Evolutionary conservation across 1,140 invertebrate genomes (phyloP), one percentile per base, ranked within the genome.

Genomic region (Orius insidiosus): DNA sequence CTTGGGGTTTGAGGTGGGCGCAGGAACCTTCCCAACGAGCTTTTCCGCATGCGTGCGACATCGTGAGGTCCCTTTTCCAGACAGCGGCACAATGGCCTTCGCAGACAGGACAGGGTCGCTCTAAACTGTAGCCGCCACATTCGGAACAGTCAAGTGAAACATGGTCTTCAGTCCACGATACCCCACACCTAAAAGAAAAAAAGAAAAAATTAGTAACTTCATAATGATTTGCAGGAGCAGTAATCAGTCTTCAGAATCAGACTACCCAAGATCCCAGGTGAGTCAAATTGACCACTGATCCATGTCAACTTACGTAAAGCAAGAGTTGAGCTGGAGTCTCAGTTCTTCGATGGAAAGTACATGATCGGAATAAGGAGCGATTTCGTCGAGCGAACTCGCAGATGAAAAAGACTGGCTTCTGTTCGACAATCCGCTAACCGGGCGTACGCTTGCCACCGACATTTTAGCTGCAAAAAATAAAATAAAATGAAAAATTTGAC

Each of bases 131-230:
- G 38, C 82, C 83, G 32, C 82, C 84, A 59, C 84, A 87, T 60
- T 87, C 84, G 30, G 69, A 67, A 62, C 83, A 87, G 58, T 83
- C 81, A 6, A 83, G 60, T 3, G 79, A 81, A 10, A 83, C 77
- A 55, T 85, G 80, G 47, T 80, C 72, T 54, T 85, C 76, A 52
- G 69, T 71, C 84, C 84, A 87, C 54, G 76, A 80, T 2, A 85
- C 80, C 15, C 82, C 81, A 63, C 83, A 87, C 56, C 76, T 78
- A 43, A 38, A 44, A 49, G 43, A 33, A 40, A 15, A 47, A 38
- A 38, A 38, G 13, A 38, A 38, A 14, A 38, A 38, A 38, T 6
- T 2, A 14, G 9, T 33, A 7, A n/a, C n/a, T n/a, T 40, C 34
- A 38, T 39, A 41, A 16, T 32, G 30, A 6, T 43, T 19, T 7